Evolutionary conservation across 2,797 vertebrate genomes (phyloP), one percentile per base, ranked within the genome.

Genomic region (Lates japonicus): DNA sequence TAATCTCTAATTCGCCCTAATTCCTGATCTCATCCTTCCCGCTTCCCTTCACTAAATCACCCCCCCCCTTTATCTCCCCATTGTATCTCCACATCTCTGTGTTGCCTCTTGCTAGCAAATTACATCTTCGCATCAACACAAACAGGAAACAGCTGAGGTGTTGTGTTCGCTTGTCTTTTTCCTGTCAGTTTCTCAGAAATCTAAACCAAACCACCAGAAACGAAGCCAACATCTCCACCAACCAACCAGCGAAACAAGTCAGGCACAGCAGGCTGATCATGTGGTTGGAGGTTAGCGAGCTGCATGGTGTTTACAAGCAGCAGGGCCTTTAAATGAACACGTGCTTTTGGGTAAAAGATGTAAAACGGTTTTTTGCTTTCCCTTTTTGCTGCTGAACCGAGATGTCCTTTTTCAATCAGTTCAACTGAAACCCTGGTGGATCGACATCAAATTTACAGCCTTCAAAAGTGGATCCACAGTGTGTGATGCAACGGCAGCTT

Each of bases 91-190:
- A 25, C 4, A 8, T 80, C 58, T 78, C 61, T 37, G n/a, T 42
- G 61, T 79, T 46, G 63, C 69, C 46, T 29, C 19, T 60, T 17
- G 25, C 58, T 8, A 13, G 31, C 20, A 70, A 76, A 64, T 75
- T n/a, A 76, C 83, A 78, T 68, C 68, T 83, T 48, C 29, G 4
- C 48, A 17, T 80, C 44, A 58, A 62, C 63, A 39, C n/a, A 81
- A 92, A 91, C 91, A 93, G 92, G 93, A 92, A 93, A 92, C 93
- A 94, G 93, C 92, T 93, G 93, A 93, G 76, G 72, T 19, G 59
- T 8, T 55, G 61, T 51, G 44, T 46, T 78, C 65, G 29, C 49
- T 71, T 4, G 41, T 70, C 62, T 70, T 72, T 83, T 92, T 92
- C 84, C 89, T 89, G 85, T 91, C 70, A 76, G 85, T 78, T 93